Evolutionary conservation across 2,888 invertebrate species (phyloP), one percentile per base, ranked within the genome.

Genomic region (Toxonevra muliebris): DNA sequence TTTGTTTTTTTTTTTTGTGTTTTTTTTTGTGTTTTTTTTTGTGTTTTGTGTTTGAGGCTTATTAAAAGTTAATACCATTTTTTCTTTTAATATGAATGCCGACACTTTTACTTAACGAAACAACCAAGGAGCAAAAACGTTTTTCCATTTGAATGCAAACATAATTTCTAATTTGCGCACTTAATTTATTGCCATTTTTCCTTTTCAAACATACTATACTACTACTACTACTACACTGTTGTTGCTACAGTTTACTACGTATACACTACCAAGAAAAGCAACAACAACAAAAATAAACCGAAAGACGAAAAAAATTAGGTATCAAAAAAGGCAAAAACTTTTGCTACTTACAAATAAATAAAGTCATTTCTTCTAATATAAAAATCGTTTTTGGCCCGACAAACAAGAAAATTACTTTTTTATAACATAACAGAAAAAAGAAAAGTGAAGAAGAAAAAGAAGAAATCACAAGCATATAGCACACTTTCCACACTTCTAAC

Each of bases 361-460:
- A 80, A 83, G 83, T 77, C 83, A 83, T 84, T 84, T 81, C 83
- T 84, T 84, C 80, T 83, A 83, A 83, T 83, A 80, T 80, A 84
- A 83, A 84, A 81, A 80, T 80, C 61, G 50, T 66, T 75, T 75
- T 55, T 30, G 30, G 3, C 53, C 71, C 73, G 74, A 73, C 74
- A 76, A 80, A 80, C 77, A 79, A 79, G 77, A 62, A 65, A 61
- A 66, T 67, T 61, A 68, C 65, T 70, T 68, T 69, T 68, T 66
- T 69, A 79, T 80, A 78, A 79, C 76, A 74, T 77, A 2, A 30
- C 30, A 57, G 17, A 2, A 19, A 50, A 30, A 30, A 4, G 7
- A 40, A 62, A 55, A 62, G 45, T 10, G 45, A 54, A 63, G 43
- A 54, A 17, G 50, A 2, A 43, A 54, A 17, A 57, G 55, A 20